These are phyloP conservation scores for Gymnosoma rotundatum DNA, from an alignment of 2,888 invertebrate genomes.

Conservation along the genomic window DNA sequence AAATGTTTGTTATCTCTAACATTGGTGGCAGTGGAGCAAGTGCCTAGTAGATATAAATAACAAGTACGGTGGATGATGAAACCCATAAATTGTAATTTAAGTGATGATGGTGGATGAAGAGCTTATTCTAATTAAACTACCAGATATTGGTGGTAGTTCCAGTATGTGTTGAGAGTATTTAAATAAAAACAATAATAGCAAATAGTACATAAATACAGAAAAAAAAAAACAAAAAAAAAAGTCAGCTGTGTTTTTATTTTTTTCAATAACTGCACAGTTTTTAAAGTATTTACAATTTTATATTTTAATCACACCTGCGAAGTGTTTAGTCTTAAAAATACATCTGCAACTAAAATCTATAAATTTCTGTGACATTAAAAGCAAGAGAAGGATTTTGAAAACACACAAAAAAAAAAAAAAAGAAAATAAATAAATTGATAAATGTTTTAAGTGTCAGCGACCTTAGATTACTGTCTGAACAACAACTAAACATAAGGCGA, in stretches of 20 bases:
- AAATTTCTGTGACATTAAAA: slow-evolving; percentile 18
- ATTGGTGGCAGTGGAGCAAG: slow-evolving; percentile 58
- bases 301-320: slow-evolving; percentile 21
- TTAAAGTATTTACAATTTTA: slow-evolving; percentile 2
- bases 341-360: slow-evolving; percentile 22
- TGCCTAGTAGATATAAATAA: slow-evolving; percentile 42
- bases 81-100: slow-evolving; percentile 25
- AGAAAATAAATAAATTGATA: slow-evolving; percentile 15
- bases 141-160: slow-evolving; percentile 53
- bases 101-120: slow-evolving; percentile 61
- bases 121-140: slow-evolving; percentile 38
- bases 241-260: slow-evolving; percentile 45
- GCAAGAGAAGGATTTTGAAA: slow-evolving; percentile 19
- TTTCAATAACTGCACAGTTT: background rate
- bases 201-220: background rate
- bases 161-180: slow-evolving; percentile 15
- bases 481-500: slow-evolving; percentile 46
- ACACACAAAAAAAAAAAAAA: slow-evolving; percentile 14
- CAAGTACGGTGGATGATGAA: slow-evolving; percentile 54
- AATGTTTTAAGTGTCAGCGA: slow-evolving; percentile 46
- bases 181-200: slow-evolving; percentile 13
- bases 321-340: background rate
- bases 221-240: slow-evolving; percentile 42
- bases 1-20: slow-evolving; percentile 21
- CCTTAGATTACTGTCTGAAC: slow-evolving; percentile 27